Conservation (phyloP, 2,113 vertebrate species). For the Corythaixoides concolor region DNA sequence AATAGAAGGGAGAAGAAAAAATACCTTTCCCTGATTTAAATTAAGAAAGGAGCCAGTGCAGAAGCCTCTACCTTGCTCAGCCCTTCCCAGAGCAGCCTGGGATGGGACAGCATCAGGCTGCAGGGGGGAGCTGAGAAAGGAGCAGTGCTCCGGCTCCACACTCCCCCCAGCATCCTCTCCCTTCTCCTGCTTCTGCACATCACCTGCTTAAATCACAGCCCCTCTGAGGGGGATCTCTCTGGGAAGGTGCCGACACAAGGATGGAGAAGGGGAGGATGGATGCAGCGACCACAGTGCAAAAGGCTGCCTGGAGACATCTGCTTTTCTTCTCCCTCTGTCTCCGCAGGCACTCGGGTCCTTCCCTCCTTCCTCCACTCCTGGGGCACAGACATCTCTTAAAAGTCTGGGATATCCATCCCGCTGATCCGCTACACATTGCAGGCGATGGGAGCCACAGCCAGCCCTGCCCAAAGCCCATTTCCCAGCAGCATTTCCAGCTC, state of each 20-base stretch:
- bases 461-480: background rate
- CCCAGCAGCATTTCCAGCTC: background rate
- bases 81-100: background rate
- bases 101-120: background rate
- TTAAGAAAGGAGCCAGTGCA: background rate
- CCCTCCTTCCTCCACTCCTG: background rate
- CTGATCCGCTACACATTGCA: fast-evolving
- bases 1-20: slow-evolving; percentile 34
- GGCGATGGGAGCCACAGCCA: background rate
- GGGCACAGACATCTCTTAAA: background rate
- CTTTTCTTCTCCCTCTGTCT: background rate
- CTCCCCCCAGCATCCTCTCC: background rate
- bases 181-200: background rate
- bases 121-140: background rate
- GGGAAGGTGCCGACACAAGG: background rate
- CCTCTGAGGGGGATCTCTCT: fast-evolving
- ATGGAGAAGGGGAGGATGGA: background rate
- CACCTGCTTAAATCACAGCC: background rate
- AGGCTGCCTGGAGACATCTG: background rate
- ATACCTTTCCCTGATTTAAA: slow-evolving; percentile 36
- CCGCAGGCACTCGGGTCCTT: background rate
- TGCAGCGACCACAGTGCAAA: fast-evolving
- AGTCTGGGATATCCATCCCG: background rate
- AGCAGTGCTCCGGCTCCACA: background rate
- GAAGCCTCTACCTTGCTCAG: background rate